Percentiles rank a stretch among this genome's conserved stretches.
Evolutionary conservation across 1,140 invertebrate species (phyloP).

Genomic region (Bombus sibiricus): DNA sequence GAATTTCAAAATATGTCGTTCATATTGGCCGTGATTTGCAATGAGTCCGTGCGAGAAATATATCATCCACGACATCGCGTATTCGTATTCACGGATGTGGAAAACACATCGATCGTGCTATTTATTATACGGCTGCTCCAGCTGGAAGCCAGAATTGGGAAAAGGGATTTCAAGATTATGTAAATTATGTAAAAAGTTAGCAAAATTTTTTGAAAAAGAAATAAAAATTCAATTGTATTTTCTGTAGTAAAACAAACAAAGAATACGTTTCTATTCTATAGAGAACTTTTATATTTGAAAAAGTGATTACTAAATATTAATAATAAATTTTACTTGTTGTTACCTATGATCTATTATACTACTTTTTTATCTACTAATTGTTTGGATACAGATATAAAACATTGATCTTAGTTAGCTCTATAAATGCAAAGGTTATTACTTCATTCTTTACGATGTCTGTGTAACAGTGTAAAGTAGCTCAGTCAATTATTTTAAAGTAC

Average conservation of each 20-base stretch:
- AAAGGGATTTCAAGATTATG: background rate
- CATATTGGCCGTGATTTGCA: slow-evolving; percentile 22
- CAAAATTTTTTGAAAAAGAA: background rate
- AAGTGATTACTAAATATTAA: too few relatives aligned
- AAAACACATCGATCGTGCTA: slow-evolving; percentile 52
- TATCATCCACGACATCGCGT: slow-evolving; percentile 41
- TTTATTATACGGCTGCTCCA: slow-evolving; percentile 14
- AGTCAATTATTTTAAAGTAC: too few relatives aligned
- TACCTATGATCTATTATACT: too few relatives aligned
- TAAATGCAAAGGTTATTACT: too few relatives aligned
- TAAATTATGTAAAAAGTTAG: background rate
- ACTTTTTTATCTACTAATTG: too few relatives aligned
- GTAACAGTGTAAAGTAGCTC: too few relatives aligned
- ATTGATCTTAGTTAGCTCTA: too few relatives aligned
- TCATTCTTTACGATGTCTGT: too few relatives aligned
- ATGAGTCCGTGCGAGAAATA: slow-evolving; percentile 38
- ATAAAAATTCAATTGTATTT: background rate
- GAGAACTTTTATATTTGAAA: too few relatives aligned
- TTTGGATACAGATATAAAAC: too few relatives aligned
- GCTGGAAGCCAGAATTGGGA: background rate
- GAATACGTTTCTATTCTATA: too few relatives aligned
- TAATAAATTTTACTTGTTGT: too few relatives aligned
- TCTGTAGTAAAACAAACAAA: background rate
- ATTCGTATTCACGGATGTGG: slow-evolving; percentile 49
- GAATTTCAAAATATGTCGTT: slow-evolving; percentile 35